Conservation (phyloP, 2,888 invertebrate species). For the Ctenicera cuprea region DNA sequence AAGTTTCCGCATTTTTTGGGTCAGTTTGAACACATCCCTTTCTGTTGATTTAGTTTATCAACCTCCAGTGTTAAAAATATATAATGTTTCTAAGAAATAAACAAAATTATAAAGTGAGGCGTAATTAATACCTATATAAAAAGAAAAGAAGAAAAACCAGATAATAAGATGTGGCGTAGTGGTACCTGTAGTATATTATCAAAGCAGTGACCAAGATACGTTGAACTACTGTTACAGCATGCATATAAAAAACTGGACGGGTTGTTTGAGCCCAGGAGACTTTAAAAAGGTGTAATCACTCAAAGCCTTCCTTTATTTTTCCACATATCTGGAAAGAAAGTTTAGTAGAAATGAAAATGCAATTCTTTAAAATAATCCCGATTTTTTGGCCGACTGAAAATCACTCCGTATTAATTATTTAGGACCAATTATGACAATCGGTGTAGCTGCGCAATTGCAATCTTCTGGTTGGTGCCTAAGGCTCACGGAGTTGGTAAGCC, state of each 20-base stretch:
- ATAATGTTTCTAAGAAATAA: constrained; percentile 26
- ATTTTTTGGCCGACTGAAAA: neutral
- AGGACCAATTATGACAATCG: neutral
- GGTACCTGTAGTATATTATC: constrained; percentile 57
- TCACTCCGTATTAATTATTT: neutral
- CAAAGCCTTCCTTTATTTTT: neutral
- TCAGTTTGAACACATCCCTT: neutral
- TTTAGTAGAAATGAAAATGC: neutral
- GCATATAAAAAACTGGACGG: constrained; percentile 56
- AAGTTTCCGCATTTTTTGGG: constrained; percentile 21
- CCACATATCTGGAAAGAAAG: neutral
- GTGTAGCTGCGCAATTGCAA: constrained; percentile 17
- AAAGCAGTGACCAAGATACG: constrained; percentile 58
- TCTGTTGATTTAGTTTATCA: constrained; percentile 17
- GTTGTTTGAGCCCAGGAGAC: constrained; percentile 50
- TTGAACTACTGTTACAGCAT: constrained; percentile 59
- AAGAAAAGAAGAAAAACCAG: constrained; percentile 47
- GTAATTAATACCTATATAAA: constrained; percentile 53
- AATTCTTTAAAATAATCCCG: neutral
- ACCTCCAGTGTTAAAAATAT: constrained; percentile 12
- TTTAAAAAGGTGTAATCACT: constrained; percentile 44
- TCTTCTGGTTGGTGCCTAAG: constrained; percentile 53
- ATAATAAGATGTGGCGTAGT: constrained; percentile 55
- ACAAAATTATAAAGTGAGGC: constrained; percentile 43
- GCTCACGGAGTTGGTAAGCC: constrained; percentile 62